Evolutionary conservation across 2,113 vertebrate genomes (phyloP).

Genomic region (Narcine bancroftii): DNA sequence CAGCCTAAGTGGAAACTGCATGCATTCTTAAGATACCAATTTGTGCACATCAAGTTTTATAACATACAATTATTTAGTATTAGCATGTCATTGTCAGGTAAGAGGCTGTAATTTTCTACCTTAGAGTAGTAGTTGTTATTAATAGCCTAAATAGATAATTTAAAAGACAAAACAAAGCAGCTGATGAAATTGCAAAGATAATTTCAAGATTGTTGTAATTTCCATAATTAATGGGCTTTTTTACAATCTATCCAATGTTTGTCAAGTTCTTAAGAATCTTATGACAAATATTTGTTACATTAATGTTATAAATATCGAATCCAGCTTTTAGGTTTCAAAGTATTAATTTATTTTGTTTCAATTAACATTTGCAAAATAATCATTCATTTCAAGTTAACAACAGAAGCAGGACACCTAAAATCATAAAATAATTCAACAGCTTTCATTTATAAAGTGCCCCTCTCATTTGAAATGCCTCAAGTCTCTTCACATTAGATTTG

Average conservation of each 20-base stretch:
- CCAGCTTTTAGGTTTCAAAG: neutral
- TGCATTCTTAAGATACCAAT: slow-evolving; percentile 29
- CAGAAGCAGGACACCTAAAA: neutral
- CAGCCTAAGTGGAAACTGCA: neutral
- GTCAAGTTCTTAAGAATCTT: neutral
- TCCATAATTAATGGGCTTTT: neutral
- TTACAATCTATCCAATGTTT: neutral
- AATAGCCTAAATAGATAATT: slow-evolving; percentile 34
- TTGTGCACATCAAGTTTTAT: neutral
- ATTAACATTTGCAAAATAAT: neutral
- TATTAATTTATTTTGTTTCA: neutral
- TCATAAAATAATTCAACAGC: neutral
- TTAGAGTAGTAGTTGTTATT: slow-evolving; percentile 25
- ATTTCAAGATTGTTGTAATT: slow-evolving; percentile 24
- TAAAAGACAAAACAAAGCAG: slow-evolving; percentile 1
- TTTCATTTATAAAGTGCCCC: neutral
- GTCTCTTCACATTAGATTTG: neutral
- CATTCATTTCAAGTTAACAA: neutral
- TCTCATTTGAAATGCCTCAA: neutral
- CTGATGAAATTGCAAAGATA: neutral
- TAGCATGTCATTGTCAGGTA: slow-evolving; percentile 36
- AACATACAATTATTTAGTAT: slow-evolving; percentile 36
- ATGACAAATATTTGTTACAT: neutral
- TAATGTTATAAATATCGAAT: neutral
- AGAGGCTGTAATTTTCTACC: slow-evolving; percentile 29